Evolutionary conservation across 2,888 invertebrate genomes (phyloP), one percentile per base, ranked within the genome.

Genomic region (Phlogophora meticulosa): DNA sequence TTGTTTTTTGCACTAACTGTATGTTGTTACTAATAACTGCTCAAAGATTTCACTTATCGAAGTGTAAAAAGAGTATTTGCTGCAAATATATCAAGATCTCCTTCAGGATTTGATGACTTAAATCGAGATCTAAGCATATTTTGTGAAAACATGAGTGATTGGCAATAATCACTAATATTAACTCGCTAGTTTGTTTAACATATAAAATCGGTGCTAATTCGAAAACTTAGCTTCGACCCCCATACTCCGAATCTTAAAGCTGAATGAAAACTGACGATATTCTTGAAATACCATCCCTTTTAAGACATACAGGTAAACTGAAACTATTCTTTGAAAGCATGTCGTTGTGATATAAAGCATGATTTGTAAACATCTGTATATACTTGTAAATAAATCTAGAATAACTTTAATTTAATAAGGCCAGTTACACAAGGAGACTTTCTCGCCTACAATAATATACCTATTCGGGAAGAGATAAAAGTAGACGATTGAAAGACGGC

Each of bases 1-100:
- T 87, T 85, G 84, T 87, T 89, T 84, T 82, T 90, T 87, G 72
- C 75, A 85, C 84, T 90, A 89, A 91, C 84, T 79, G 87, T 89
- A 84, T 64, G 75, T 76, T 81, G 67, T 24, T 69, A 85, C 83
- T 86, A 80, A 84, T 40, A 4, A 59, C 13, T 57, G 7, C 24
- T 52, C 36, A n/a, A 51, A 5, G 2, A 38, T 9, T 4, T n/a
- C n/a, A 36, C 28, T 28, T 28, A 28, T 28, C 5, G 28, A 28
- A 28, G 28, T 36, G 11, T 10, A 9, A 48, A 36, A 24, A 10
- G n/a, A 40, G 11, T 2, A 15, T 38, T 24, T 24, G 10, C 13
- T 52, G 10, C 10, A 52, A 36, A 49, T 34, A 3, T n/a, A 49
- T 36, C n/a, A 13, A 5, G n/a, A 24, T 5, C 4, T 4, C 2